Conservation (phyloP, 2,113 vertebrate species). For the Mionectes macconnelli region DNA sequence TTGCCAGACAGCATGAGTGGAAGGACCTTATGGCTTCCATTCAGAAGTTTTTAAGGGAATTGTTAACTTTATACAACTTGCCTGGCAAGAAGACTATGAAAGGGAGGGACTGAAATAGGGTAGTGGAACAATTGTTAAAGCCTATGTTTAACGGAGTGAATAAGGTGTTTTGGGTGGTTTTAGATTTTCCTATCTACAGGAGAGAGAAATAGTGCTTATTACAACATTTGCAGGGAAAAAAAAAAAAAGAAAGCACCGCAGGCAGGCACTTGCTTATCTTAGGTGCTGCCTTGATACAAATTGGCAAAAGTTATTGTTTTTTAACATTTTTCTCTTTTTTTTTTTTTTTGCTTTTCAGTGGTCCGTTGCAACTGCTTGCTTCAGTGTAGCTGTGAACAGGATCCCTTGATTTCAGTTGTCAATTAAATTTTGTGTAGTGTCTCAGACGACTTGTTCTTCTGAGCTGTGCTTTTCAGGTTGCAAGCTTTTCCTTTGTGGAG, state of each 20-base stretch:
- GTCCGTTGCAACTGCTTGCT: neutral
- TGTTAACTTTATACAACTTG: neutral
- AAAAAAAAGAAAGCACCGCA: neutral
- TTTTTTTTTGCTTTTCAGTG: neutral
- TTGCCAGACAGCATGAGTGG: neutral
- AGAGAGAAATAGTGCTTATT: neutral
- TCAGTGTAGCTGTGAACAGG: neutral
- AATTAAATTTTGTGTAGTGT: neutral
- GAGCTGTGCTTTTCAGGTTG: neutral
- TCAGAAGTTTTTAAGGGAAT: neutral
- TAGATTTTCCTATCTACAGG: neutral
- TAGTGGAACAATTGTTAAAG: neutral
- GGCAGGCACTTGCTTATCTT: neutral
- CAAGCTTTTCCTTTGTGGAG: neutral
- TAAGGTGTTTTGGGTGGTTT: neutral
- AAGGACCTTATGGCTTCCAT: neutral
- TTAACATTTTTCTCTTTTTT: neutral
- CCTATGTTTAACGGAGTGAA: neutral
- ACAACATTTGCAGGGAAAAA: neutral
- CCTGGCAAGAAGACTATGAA: neutral
- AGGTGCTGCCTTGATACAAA: neutral
- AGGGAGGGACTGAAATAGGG: neutral
- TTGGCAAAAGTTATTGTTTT: fast-evolving
- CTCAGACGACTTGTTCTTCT: neutral
- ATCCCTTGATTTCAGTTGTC: neutral